Evolutionary conservation across 2,888 invertebrate genomes (phyloP), one percentile per base, ranked within the genome.

Genomic region (Harpalus rufipes): DNA sequence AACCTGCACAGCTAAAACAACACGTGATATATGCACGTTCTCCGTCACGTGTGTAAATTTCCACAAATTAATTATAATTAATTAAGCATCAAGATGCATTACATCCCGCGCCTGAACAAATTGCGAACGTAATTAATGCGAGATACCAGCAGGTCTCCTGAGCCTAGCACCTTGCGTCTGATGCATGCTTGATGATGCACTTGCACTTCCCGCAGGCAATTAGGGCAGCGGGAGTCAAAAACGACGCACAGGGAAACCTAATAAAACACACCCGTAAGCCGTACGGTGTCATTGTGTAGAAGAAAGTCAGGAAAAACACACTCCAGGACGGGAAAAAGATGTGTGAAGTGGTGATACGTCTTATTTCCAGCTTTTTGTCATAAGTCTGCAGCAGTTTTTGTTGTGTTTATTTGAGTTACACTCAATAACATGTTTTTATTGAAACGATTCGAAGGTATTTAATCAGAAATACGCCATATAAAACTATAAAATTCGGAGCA

Each of bases 11-110:
- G 25, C 21, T 68, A 68, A 68, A 68, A 32, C 68, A 68, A 68
- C 68, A 12, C 12, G 8, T 63, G 21, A 63, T 63, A 25, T 63
- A 63, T 63, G 63, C 63, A 18, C 59, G 59, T 63, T 3, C n/a
- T 10, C 39, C 7, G 32, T 39, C 39, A 32, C 25, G 68, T 39
- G 39, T 14, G 68, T 32, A 68, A 68, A 68, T 68, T 68, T 68
- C 68, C 39, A 68, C n/a, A 68, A 68, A 68, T 68, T 68, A 68
- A 68, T 68, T 32, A 68, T 68, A 68, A 68, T 68, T 68, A 68
- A 68, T 68, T 68, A 68, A 14, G 32, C 14, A 68, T 68, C 39
- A 68, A 68, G 68, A 63, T 39, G 68, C 68, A 68, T 68, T 68
- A 32, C 39, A 68, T n/a, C 39, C 1, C 32, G 39, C 68, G 32